These are phyloP conservation scores for Oenanthe oenanthe DNA, from an alignment of 2,113 vertebrate genomes.

Conservation along the genomic window DNA sequence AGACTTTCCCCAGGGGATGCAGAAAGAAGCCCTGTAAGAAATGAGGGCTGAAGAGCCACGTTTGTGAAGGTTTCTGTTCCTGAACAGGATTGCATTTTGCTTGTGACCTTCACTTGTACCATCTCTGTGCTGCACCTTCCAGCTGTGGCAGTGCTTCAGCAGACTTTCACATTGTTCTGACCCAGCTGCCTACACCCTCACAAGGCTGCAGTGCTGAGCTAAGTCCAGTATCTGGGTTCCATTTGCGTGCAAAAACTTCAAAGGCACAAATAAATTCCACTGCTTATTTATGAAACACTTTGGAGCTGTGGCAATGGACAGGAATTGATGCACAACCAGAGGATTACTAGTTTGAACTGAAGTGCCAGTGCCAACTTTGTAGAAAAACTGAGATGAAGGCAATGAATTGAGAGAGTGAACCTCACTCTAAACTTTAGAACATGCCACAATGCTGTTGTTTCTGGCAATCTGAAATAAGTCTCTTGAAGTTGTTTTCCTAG, in stretches of 20 bases:
- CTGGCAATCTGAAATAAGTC: neutral
- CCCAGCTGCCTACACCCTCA: neutral
- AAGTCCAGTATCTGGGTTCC: neutral
- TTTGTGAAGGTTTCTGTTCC: neutral
- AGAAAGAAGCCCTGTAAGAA: neutral
- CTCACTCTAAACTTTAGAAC: neutral
- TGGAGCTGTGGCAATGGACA: neutral
- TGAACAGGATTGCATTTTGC: neutral
- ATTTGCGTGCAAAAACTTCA: neutral
- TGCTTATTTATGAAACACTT: conserved; percentile 13
- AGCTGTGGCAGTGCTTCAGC: neutral
- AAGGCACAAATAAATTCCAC: conserved; percentile 33
- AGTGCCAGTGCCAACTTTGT: neutral
- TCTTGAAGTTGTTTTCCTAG: neutral
- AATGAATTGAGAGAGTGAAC: neutral
- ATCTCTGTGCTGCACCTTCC: rapidly evolving
- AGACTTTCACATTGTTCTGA: neutral
- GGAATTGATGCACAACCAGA: neutral
- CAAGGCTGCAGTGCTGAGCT: neutral
- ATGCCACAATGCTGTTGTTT: neutral
- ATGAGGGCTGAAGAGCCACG: neutral
- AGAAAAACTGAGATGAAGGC: neutral
- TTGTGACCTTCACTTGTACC: neutral
- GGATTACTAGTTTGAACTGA: neutral
- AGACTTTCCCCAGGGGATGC: neutral